Percentiles rank a stretch among this genome's conserved stretches.
phyloP scores from a whole-genome alignment of 2,113 vertebrate genomes.

The Rhombomys opimus region DNA sequence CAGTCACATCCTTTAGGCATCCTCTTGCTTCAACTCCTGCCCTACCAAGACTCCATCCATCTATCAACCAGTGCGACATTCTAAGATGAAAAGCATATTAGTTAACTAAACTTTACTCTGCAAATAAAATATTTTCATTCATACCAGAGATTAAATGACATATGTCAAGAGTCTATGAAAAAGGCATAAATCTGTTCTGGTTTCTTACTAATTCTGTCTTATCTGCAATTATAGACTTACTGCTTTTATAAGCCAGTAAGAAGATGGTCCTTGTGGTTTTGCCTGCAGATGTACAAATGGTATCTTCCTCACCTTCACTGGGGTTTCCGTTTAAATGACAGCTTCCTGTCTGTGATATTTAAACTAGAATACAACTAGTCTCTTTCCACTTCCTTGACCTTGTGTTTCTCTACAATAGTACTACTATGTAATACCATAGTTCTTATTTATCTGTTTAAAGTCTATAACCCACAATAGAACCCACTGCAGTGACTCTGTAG shows the following conservation, averaged over 20 bases:
- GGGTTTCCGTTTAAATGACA: background rate
- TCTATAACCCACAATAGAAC: background rate
- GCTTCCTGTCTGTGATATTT: background rate
- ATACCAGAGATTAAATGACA: background rate
- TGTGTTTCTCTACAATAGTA: background rate
- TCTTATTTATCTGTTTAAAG: background rate
- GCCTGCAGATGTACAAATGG: background rate
- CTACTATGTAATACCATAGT: background rate
- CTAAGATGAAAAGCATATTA: background rate
- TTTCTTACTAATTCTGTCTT: background rate
- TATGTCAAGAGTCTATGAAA: background rate
- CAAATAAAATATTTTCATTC: background rate
- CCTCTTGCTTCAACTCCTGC: background rate
- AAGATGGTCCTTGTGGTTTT: background rate
- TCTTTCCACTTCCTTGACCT: background rate
- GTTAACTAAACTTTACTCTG: background rate
- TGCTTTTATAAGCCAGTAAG: constrained; percentile 36
- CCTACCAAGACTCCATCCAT: background rate
- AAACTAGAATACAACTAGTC: background rate
- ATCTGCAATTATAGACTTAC: background rate
- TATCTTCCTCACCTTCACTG: background rate
- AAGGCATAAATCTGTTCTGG: background rate
- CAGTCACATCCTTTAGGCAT: background rate
- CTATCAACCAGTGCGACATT: background rate
- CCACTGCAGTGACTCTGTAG: too few species aligned